Conservation (phyloP, 2,113 vertebrate genomes). For the Callospermophilus lateralis region DNA sequence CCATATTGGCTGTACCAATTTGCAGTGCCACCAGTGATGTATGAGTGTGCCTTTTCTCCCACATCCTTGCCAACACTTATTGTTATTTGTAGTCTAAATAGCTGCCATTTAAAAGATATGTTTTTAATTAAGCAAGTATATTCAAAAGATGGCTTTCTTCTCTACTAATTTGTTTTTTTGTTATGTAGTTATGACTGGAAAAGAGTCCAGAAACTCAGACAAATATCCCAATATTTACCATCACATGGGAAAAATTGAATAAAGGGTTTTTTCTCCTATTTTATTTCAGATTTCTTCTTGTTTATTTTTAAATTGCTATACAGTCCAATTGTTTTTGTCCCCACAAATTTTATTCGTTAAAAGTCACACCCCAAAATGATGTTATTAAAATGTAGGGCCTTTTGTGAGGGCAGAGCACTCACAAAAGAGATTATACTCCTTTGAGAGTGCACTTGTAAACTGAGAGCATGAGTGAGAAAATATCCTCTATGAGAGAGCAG, state of each 20-base stretch:
- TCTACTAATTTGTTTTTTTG: not conserved
- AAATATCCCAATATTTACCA: not conserved
- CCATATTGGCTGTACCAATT: too few relatives aligned
- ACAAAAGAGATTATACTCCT: too few relatives aligned
- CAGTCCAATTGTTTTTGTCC: not conserved
- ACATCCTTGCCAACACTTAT: too few relatives aligned
- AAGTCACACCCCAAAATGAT: not conserved
- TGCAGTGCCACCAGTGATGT: too few relatives aligned
- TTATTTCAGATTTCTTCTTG: not conserved
- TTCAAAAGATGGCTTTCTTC: not conserved
- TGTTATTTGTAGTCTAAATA: too few relatives aligned
- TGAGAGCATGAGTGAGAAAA: not conserved
- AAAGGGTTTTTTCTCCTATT: not conserved
- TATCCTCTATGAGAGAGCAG: too few relatives aligned
- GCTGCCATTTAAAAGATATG: not conserved
- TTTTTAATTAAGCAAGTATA: not conserved
- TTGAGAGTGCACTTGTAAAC: not conserved
- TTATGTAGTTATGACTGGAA: not conserved
- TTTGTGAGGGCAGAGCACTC: not conserved
- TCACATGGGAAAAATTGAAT: not conserved
- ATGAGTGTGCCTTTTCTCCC: too few relatives aligned
- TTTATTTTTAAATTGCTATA: not conserved
- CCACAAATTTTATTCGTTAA: not conserved
- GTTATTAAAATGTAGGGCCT: accelerated
- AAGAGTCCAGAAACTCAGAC: not conserved